Evolutionary conservation across 2,888 invertebrate genomes (phyloP).

Genomic region (Lepidonotus clava): DNA sequence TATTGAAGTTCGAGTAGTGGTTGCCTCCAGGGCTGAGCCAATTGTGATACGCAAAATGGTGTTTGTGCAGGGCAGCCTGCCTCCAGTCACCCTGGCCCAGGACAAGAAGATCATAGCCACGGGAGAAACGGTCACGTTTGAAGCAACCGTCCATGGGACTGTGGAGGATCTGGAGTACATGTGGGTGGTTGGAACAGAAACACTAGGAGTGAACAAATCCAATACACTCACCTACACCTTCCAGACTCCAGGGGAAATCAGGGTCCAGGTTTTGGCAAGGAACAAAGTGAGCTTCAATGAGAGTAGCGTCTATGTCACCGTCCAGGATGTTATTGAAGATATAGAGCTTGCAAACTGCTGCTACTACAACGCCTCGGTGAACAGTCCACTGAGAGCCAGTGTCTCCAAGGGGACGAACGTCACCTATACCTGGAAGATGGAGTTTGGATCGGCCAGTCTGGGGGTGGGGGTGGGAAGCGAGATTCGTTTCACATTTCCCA

Average conservation of each 20-base stretch:
- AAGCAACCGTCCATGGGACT: not conserved
- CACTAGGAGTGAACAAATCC: not conserved
- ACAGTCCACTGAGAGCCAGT: not conserved
- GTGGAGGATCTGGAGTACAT: not conserved
- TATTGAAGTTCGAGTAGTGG: not conserved
- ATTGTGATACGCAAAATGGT: not conserved
- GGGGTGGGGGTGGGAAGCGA: not conserved
- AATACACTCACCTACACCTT: not conserved
- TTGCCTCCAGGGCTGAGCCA: not conserved
- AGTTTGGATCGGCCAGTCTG: not conserved
- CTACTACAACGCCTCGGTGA: not conserved
- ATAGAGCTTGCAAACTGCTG: not conserved
- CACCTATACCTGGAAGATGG: not conserved
- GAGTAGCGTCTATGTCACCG: not conserved
- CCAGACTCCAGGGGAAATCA: not conserved
- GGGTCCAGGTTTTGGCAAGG: not conserved
- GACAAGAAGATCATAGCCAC: not conserved
- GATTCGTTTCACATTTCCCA: not conserved
- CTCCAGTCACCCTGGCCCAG: not conserved
- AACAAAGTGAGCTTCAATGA: constrained; percentile 42
- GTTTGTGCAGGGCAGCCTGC: constrained; percentile 12
- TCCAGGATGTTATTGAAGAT: not conserved
- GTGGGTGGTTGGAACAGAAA: not conserved
- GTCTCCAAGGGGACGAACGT: not conserved
- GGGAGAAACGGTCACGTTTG: not conserved